Percentiles rank a stretch among this genome's conserved stretches.
Evolutionary conservation across 1,140 invertebrate species (phyloP).

Genomic region (Anoplophora glabripennis): DNA sequence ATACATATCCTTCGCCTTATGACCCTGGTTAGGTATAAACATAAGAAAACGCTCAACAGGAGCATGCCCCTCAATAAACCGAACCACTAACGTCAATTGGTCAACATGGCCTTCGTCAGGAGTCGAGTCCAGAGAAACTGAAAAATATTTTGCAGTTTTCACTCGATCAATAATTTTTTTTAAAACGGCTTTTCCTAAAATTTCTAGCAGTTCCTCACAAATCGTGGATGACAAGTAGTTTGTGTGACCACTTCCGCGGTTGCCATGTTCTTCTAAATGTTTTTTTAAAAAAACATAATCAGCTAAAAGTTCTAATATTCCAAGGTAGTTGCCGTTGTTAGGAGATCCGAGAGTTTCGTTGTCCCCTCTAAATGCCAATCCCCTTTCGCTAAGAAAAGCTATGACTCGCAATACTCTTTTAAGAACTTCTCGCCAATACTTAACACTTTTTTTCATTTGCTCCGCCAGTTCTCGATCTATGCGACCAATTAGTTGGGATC

Average conservation of each 20-base stretch:
- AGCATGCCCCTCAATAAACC: conserved; percentile 39
- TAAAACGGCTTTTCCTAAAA: conserved; percentile 33
- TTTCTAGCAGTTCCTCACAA: conserved; percentile 26
- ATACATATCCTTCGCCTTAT: no score
- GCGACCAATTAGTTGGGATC: no score
- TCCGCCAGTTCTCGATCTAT: not conserved
- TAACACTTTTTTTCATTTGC: not conserved
- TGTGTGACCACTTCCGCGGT: conserved; percentile 6
- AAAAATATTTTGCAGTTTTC: conserved; percentile 43
- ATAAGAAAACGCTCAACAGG: conserved; percentile 34
- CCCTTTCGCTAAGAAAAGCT: not conserved
- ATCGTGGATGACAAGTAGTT: conserved; percentile 27
- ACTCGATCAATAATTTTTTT: conserved; percentile 33
- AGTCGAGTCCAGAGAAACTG: conserved; percentile 45
- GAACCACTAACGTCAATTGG: conserved; percentile 42
- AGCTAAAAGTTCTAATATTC: not conserved
- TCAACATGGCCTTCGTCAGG: conserved; percentile 47
- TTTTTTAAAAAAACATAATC: not conserved
- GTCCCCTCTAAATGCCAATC: not conserved
- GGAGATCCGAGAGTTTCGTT: not conserved
- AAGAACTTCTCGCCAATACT: not conserved
- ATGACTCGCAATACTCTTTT: not conserved
- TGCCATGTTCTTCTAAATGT: not conserved
- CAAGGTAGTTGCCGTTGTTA: not conserved
- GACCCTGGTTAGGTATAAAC: conserved; percentile 1